Conservation (phyloP, 2,888 invertebrate genomes). For the Clepsis dumicolana region DNA sequence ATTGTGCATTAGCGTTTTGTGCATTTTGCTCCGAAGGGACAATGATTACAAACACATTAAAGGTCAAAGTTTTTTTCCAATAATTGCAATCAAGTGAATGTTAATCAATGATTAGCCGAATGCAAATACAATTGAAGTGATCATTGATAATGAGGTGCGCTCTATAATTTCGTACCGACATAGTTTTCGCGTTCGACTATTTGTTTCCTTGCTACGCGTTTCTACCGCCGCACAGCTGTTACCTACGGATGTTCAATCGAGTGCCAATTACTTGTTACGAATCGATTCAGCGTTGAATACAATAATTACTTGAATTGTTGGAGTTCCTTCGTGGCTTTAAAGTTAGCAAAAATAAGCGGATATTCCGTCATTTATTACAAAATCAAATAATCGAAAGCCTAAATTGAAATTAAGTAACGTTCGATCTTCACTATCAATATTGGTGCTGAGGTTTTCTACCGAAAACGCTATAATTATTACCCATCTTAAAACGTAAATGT, state of each 20-base stretch:
- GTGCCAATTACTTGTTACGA: slow-evolving; percentile 53
- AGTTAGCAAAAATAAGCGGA: background rate
- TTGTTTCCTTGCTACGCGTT: slow-evolving; percentile 14
- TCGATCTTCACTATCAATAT: slow-evolving; percentile 11
- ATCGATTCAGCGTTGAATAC: slow-evolving; percentile 57
- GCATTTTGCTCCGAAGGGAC: no score
- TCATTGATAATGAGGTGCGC: background rate
- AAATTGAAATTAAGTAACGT: background rate
- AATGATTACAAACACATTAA: no score
- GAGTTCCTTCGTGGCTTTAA: slow-evolving; percentile 46
- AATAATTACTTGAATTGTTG: slow-evolving; percentile 53
- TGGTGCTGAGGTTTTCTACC: slow-evolving; percentile 4
- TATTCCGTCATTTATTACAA: background rate
- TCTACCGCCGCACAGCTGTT: slow-evolving; percentile 26
- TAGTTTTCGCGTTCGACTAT: background rate
- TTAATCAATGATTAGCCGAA: no score
- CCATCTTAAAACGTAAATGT: slow-evolving; percentile 3
- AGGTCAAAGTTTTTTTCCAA: no score
- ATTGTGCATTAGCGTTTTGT: no score
- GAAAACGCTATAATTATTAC: slow-evolving; percentile 28
- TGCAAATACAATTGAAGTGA: background rate
- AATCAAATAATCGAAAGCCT: background rate
- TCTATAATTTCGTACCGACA: background rate
- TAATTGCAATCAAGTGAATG: no score
- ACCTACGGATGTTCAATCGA: slow-evolving; percentile 46